Percentiles rank a stretch among this genome's conserved stretches.
These are phyloP conservation scores for Osmerus mordax DNA, from an alignment of 2,113 vertebrate species.

Conservation along the genomic window DNA sequence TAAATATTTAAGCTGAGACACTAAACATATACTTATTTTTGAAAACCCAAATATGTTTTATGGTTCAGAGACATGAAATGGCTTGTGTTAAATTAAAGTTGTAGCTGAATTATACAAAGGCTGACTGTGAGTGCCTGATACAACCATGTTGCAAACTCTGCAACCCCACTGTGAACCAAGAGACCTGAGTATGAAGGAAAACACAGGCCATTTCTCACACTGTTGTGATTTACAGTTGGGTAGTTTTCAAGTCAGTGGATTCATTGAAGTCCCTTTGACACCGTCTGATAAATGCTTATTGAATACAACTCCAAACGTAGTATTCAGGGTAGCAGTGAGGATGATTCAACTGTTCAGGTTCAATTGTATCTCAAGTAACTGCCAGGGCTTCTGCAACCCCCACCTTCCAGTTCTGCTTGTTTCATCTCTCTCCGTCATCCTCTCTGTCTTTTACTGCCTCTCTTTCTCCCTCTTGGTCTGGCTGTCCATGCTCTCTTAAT, in stretches of 20 bases:
- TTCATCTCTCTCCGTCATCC: no score
- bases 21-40: slow-evolving; percentile 49
- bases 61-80: slow-evolving; percentile 21
- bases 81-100: slow-evolving; percentile 24
- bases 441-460: no score
- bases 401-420: no score
- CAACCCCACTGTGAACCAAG: slow-evolving; percentile 23
- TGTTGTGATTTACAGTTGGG: slow-evolving; percentile 50
- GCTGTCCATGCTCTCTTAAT: no score
- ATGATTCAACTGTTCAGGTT: no score
- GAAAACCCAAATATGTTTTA: slow-evolving; percentile 44
- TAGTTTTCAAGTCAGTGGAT: slow-evolving; percentile 50
- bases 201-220: slow-evolving; percentile 50
- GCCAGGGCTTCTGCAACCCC: no score
- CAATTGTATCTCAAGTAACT: no score
- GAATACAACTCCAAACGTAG: no score
- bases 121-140: slow-evolving; percentile 23
- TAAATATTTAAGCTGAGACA: slow-evolving; percentile 45
- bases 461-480: no score
- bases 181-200: slow-evolving; percentile 44
- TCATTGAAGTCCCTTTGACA: slow-evolving; percentile 29
- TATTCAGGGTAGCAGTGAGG: no score
- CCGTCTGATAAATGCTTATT: slow-evolving; percentile 43
- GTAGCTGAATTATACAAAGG: slow-evolving; percentile 29
- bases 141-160: slow-evolving; percentile 23